These are phyloP conservation scores for Sapayoa aenigma DNA, from an alignment of 2,113 vertebrate genomes.

Conservation along the genomic window DNA sequence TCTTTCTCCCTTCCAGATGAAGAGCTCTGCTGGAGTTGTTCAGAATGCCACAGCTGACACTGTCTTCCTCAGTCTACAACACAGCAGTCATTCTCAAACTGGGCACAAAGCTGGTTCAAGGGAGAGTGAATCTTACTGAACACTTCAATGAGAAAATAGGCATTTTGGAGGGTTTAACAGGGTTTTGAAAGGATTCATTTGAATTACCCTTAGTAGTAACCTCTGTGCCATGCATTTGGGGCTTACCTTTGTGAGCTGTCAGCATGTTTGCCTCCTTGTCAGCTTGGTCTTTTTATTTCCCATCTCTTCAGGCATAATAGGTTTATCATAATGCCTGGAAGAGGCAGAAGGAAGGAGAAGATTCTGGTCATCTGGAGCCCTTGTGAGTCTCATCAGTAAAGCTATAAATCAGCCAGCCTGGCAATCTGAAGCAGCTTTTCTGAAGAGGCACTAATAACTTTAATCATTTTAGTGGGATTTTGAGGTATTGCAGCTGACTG, in stretches of 20 bases:
- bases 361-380: slow-evolving; percentile 13
- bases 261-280: background rate
- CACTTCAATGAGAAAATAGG: background rate
- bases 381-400: slow-evolving; percentile 36
- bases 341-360: background rate
- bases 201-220: background rate
- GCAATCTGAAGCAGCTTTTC: background rate
- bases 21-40: background rate
- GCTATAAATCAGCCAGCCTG: background rate
- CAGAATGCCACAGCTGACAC: background rate
- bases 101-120: background rate
- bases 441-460: slow-evolving; percentile 23
- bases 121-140: background rate
- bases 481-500: slow-evolving; percentile 19
- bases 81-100: background rate
- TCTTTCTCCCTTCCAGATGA: background rate
- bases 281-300: background rate
- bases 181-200: background rate
- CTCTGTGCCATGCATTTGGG: background rate
- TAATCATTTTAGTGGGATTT: slow-evolving; percentile 6
- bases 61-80: background rate
- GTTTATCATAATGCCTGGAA: slow-evolving; percentile 4
- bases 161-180: background rate
- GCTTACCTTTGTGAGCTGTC: background rate
- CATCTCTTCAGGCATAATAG: background rate